A percentile compares a stretch with the other conserved stretches of the same genome.
These are phyloP conservation scores for Ochropleura plecta DNA, from an alignment of 2,888 invertebrate species.

Conservation along the genomic window DNA sequence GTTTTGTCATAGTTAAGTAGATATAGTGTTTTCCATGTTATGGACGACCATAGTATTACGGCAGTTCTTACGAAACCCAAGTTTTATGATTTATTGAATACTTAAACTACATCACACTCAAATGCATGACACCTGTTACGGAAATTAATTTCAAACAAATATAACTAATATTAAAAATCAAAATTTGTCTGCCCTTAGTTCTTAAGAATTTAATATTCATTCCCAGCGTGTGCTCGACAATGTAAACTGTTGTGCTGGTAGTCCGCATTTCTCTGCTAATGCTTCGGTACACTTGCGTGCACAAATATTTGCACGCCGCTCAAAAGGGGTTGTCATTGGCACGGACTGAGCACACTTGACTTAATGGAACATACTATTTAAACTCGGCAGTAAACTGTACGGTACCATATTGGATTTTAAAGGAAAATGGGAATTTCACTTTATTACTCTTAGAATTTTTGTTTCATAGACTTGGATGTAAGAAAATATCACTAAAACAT, in stretches of 20 bases:
- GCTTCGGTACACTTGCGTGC: constrained; percentile 79
- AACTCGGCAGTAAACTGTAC: constrained; percentile 41
- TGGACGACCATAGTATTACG: neutral
- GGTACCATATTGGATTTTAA: constrained; percentile 31
- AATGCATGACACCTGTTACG: neutral
- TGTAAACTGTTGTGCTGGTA: constrained; percentile 69
- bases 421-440: neutral
- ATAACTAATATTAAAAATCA: constrained; percentile 2
- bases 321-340: constrained; percentile 84
- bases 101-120: neutral
- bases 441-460: neutral
- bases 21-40: neutral
- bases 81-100: neutral
- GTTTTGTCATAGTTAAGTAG: neutral
- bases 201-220: constrained; percentile 68
- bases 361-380: constrained; percentile 82
- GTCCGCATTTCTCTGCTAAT: constrained; percentile 84
- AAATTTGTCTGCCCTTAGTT: neutral
- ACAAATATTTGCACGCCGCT: constrained; percentile 87
- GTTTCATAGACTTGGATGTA: neutral
- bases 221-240: constrained; percentile 72
- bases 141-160: neutral
- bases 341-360: constrained; percentile 78
- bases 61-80: constrained; percentile 3
- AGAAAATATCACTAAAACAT: neutral